A percentile compares a stretch with the other conserved stretches of the same genome.
Evolutionary conservation across 2,888 invertebrate species (phyloP).

Genomic region (Agriopis aurantiaria): DNA sequence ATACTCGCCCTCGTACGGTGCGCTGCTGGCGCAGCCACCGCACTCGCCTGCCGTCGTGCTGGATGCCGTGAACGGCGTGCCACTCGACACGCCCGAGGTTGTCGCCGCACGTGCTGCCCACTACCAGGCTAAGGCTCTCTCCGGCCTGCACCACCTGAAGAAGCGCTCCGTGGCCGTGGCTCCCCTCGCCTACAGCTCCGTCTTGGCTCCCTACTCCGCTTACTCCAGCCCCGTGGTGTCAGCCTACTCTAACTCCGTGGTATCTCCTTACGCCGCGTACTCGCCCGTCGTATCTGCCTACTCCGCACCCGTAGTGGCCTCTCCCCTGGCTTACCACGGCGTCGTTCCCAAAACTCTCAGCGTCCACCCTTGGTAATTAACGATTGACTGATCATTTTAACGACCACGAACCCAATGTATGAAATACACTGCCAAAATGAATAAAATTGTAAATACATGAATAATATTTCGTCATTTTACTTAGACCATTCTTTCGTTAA

Average conservation of each 20-base stretch:
- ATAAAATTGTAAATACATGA: conserved; percentile 29
- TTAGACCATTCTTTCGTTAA: background rate
- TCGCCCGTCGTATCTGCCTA: conserved; percentile 38
- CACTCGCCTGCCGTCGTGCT: conserved; percentile 78
- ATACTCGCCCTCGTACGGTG: conserved; percentile 12
- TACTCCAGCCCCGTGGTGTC: conserved; percentile 48
- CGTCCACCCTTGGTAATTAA: conserved; percentile 54
- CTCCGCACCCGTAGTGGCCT: conserved; percentile 37
- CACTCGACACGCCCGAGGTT: conserved; percentile 81
- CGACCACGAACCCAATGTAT: conserved; percentile 11
- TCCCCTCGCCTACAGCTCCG: conserved; percentile 54
- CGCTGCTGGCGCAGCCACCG: conserved; percentile 65
- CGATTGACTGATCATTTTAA: conserved; percentile 21
- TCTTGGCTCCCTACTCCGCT: conserved; percentile 50
- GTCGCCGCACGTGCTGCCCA: conserved; percentile 80
- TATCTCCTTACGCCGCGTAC: conserved; percentile 32
- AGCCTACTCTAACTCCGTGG: conserved; percentile 52
- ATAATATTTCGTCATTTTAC: background rate
- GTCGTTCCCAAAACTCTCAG: conserved; percentile 56
- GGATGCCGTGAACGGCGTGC: conserved; percentile 77
- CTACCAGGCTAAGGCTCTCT: conserved; percentile 78
- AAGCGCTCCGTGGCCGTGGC: conserved; percentile 71
- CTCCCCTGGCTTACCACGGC: conserved; percentile 48
- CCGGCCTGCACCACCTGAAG: conserved; percentile 72
- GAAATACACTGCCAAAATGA: conserved; percentile 34